Evolutionary conservation across 2,113 vertebrate genomes (phyloP), one percentile per base, ranked within the genome.

Genomic region (Tor tambroides): DNA sequence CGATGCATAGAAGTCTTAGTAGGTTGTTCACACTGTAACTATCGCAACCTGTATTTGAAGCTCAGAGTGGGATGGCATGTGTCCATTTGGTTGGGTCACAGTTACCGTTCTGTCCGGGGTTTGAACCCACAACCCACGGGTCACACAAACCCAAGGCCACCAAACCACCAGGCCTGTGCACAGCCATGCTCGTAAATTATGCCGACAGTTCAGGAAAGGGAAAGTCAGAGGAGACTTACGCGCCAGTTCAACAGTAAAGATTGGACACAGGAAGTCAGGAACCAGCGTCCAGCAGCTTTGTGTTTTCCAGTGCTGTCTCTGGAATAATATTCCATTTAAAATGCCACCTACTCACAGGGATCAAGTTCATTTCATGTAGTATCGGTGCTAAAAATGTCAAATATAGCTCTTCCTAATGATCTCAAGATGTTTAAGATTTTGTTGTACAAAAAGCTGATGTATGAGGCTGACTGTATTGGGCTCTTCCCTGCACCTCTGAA

Each of bases 71-170:
- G 91, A 92, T 89, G 86, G 87, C 91, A 84, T 80, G 88, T 79
- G 65, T 90, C 90, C 91, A 91, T 87, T 74, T 69, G 88, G 65
- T 91, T 54, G 88, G 86, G 86, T 91, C 89, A 87, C 90, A 15
- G 90, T 92, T 91, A 77, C 63, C 85, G 76, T 82, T 88, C 85
- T 91, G 91, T 89, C 92, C 91, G 65, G 88, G 92, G 88, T 90
- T 89, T 93, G 86, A 94, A 93, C 89, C 93, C 92, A 23, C 91
- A 92, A 85, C 84, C 91, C 90, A 90, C 86, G 86, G 89, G 85
- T 85, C 88, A 88, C 88, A 91, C 91, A 92, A 88, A 81, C 92
- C 92, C 92, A 93, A 93, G 92, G 92, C 92, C 92, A 93, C 93
- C 90, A 91, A 92, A 94, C 93, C 93, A 91, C 90, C 38, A 30